Percentiles rank a stretch among this genome's conserved stretches.
Evolutionary conservation across 2,113 vertebrate species (phyloP).

Genomic region (Cyprinodon tularosa): DNA sequence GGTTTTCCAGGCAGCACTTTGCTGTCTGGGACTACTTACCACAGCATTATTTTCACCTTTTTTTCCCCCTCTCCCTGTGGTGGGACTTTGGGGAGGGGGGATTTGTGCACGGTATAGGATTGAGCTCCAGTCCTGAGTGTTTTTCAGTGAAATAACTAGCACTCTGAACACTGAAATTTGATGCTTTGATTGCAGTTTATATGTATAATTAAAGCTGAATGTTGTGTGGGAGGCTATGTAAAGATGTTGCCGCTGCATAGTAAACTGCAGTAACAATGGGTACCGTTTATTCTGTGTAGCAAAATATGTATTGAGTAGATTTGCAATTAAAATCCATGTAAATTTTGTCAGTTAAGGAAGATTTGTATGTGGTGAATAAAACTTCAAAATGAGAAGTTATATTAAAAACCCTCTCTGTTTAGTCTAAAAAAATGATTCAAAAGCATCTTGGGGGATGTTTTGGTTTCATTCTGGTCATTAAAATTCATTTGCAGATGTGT

Average conservation of each 20-base stretch:
- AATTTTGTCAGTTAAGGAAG: background rate
- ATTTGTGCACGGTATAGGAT: constrained; percentile 75
- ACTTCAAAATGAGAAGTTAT: background rate
- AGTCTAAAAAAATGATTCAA: background rate
- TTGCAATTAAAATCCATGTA: background rate
- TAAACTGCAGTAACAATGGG: background rate
- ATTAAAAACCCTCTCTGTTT: background rate
- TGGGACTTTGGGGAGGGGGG: constrained; percentile 76
- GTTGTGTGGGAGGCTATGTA: constrained; percentile 15
- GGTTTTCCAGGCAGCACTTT: constrained; percentile 64
- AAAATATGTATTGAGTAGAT: background rate
- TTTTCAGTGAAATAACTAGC: constrained; percentile 56
- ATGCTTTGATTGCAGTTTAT: constrained; percentile 15
- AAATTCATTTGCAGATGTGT: background rate
- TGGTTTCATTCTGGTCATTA: background rate
- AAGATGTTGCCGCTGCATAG: constrained; percentile 16
- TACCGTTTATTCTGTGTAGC: background rate
- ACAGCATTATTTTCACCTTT: constrained; percentile 78
- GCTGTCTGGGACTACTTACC: constrained; percentile 80
- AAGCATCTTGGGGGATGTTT: background rate
- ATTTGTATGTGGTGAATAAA: background rate
- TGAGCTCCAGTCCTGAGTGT: constrained; percentile 59
- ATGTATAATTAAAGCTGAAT: constrained; percentile 30
- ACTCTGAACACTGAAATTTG: constrained; percentile 42
- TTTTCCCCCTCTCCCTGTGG: constrained; percentile 60